Evolutionary conservation across 2,113 vertebrate genomes (phyloP), one percentile per base, ranked within the genome.

Genomic region (Otocyon megalotis): DNA sequence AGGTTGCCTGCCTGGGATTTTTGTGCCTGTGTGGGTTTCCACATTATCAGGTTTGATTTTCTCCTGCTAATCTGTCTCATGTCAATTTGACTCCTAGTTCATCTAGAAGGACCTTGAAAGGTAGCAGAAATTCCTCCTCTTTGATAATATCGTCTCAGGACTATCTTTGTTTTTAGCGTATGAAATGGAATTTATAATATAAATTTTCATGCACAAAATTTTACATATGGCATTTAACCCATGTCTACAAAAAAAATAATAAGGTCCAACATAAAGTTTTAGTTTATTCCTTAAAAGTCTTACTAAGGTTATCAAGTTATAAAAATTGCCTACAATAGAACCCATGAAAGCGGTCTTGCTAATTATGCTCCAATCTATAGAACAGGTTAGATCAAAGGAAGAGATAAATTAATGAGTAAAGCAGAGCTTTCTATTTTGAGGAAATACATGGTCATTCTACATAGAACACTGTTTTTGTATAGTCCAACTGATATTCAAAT

Each of bases 171-270:
- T 69, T 86, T 82, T 17, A 93, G 20, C 53, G 32, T 43, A 17
- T 82, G 37, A 87, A 95, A 81, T 1, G 67, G 28, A 60, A 96
- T 60, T 65, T 65, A 28, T 74, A 88, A 92, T 22, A 85, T 13
- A 71, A 85, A 85, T 26, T 84, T 54, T 43, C 28, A 80, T 15
- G 74, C 50, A 62, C 50, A 54, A 37, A 65, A 13, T 56, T 81
- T 94, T 58, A 32, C 7, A 65, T 50, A 62, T 71, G 30, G n/a
- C 35, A 88, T 85, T 94, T 92, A 94, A 79, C 8, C 30, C 30
- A 90, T n/a, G 82, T 97, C 30, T 72, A 96, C 17, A 79, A 88
- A 91, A 8, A 88, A 69, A 72, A 24, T 83, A 90, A 63, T 32
- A 53, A 81, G 48, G 48, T 76, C 24, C 35, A 96, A 87, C 53